Evolutionary conservation across 1,140 invertebrate genomes (phyloP).

Genomic region (Carcinoscorpius rotundicauda): DNA sequence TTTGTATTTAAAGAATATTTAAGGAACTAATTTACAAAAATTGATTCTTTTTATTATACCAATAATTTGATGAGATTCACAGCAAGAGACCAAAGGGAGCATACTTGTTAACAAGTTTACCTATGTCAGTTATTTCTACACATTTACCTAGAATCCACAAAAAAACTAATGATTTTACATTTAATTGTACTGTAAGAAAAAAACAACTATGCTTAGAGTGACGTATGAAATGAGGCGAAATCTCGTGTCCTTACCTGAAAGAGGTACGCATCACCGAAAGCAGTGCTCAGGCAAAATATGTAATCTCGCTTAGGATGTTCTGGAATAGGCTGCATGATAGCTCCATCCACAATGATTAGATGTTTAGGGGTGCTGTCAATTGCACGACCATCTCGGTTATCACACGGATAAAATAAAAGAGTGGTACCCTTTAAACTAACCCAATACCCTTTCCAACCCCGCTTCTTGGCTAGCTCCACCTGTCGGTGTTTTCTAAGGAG

Average conservation of each 20-base stretch:
- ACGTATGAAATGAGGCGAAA: too few relatives aligned
- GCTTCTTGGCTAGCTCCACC: constrained; percentile 84
- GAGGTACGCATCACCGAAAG: constrained; percentile 93
- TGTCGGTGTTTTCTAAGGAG: constrained; percentile 80
- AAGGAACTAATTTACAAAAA: too few relatives aligned
- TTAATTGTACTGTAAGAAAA: not conserved
- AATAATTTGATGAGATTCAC: too few relatives aligned
- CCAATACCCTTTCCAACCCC: constrained; percentile 98
- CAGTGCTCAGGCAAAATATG: constrained; percentile 94
- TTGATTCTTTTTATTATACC: too few relatives aligned
- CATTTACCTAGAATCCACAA: too few relatives aligned
- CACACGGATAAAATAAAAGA: constrained; percentile 86
- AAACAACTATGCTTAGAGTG: not conserved
- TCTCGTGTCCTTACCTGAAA: constrained; percentile 59
- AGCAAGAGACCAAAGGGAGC: too few relatives aligned
- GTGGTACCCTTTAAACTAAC: constrained; percentile 95
- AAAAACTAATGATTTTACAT: too few relatives aligned
- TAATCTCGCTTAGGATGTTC: constrained; percentile 96
- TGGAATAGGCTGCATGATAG: constrained; percentile 95
- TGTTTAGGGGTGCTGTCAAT: constrained; percentile 87
- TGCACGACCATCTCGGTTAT: constrained; percentile 34
- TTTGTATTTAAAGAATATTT: too few relatives aligned
- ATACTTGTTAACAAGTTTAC: too few relatives aligned
- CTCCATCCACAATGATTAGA: constrained; percentile 91
- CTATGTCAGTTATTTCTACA: too few relatives aligned